phyloP scores from a whole-genome alignment of 2,797 vertebrate species.

The Betta splendens region DNA sequence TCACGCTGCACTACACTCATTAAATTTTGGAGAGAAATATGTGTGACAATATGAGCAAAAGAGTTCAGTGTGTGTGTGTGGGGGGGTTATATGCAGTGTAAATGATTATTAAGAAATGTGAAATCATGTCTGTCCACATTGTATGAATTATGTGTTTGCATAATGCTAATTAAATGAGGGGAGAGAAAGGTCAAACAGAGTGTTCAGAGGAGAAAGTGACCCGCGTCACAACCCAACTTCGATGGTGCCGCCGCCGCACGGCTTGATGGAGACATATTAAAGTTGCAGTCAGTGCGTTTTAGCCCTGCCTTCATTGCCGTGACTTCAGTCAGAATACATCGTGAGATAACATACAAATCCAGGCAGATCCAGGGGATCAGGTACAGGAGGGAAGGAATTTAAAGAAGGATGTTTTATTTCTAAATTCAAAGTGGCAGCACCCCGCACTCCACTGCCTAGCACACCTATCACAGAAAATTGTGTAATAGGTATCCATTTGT shows the following conservation, averaged over 20 bases:
- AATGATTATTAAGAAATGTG: conserved; percentile 78
- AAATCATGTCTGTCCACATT: conserved; percentile 61
- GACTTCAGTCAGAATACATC: conserved; percentile 51
- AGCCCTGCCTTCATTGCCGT: conserved; percentile 37
- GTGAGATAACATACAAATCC: conserved; percentile 52
- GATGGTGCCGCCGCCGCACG: conserved; percentile 31
- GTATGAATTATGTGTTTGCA: conserved; percentile 71
- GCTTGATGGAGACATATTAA: conserved; percentile 40
- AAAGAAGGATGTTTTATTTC: conserved; percentile 52
- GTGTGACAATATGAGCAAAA: conserved; percentile 8
- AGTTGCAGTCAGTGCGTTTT: conserved; percentile 29
- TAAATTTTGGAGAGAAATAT: conserved; percentile 55
- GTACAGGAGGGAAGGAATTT: conserved; percentile 44
- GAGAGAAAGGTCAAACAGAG: conserved; percentile 71
- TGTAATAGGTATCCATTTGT: conserved; percentile 72
- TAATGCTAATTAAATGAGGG: conserved; percentile 80
- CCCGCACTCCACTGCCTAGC: conserved; percentile 42
- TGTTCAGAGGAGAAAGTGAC: conserved; percentile 57
- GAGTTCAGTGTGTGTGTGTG: conserved; percentile 5
- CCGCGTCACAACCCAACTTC: conserved; percentile 28
- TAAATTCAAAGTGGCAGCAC: conserved; percentile 67
- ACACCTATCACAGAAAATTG: conserved; percentile 60
- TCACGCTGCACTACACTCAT: conserved; percentile 50
- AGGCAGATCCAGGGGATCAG: conserved; percentile 51
- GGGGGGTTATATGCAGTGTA: conserved; percentile 49